Evolutionary conservation across 2,888 invertebrate genomes (phyloP).

Genomic region (Coecobrya sp.): DNA sequence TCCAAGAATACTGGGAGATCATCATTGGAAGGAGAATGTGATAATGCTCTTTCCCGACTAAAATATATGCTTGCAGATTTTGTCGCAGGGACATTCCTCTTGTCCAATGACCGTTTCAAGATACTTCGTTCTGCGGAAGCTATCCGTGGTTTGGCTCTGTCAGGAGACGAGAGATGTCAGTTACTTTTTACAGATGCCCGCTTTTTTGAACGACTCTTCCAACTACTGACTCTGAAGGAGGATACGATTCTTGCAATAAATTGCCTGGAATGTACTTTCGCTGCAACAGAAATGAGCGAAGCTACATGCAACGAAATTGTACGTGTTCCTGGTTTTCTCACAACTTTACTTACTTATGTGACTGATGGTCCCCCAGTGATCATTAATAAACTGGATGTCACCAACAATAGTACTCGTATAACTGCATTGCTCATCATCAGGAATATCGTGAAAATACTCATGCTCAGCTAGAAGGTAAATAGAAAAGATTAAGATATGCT

Average conservation of each 20-base stretch:
- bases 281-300: conserved; percentile 96
- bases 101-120: conserved; percentile 93
- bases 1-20: conserved; percentile 91
- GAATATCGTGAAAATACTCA: conserved; percentile 31
- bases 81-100: conserved; percentile 92
- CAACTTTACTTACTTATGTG: conserved; percentile 94
- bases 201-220: conserved; percentile 67
- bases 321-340: conserved; percentile 94
- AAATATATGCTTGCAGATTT: conserved; percentile 92
- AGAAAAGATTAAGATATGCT: not conserved
- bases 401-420: not conserved
- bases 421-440: conserved; percentile 19
- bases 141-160: conserved; percentile 92
- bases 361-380: conserved; percentile 91
- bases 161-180: conserved; percentile 91
- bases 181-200: not conserved
- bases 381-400: not conserved
- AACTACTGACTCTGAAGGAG: conserved; percentile 93
- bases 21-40: not conserved
- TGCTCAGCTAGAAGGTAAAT: conserved; percentile 11
- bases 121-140: conserved; percentile 97
- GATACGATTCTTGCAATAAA: conserved; percentile 98
- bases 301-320: conserved; percentile 95
- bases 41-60: conserved; percentile 89
- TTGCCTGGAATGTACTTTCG: conserved; percentile 98